Evolutionary conservation across 1,140 invertebrate species (phyloP), one percentile per base, ranked within the genome.

Genomic region (Tetragonula clypearis): DNA sequence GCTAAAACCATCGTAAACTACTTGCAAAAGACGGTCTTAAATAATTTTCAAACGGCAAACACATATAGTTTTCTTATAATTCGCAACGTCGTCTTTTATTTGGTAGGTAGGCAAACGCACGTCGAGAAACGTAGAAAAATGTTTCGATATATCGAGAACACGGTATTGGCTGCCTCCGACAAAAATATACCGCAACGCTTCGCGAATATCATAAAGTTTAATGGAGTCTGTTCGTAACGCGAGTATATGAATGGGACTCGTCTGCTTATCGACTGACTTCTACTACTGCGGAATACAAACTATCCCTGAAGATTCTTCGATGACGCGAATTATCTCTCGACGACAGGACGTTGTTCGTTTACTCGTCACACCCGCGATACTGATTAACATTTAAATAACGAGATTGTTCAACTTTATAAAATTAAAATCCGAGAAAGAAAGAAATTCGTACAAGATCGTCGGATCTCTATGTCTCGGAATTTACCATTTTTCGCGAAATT

Each of bases 281-380:
- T 84, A 84, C 82, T 84, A 84, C 82, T 84, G 82, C 15, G 41
- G 9, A 49, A n/a, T 35, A n/a, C 19, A 56, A 55, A 82, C n/a
- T 60, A 21, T n/a, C 14, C 23, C 21, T 19, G 21, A 15, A 69
- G 6, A 55, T n/a, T 53, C 71, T 21, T 26, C 4, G 23, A 1
- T 55, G 56, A n/a, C 21, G 14, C 6, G 23, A n/a, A 26, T 72
- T 49, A 35, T 8, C 17, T 58, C 60, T 41, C 21, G 15, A 8
- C 5, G 55, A 26, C 12, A 19, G 0, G 21, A 60, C 12, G 23
- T 49, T 1, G 41, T 58, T 56, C 12, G 11, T 56, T 56, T 75
- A 56, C 17, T 19, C 4, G 23, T 71, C 19, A 30, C 21, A 53
- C 23, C 53, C 12, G 41, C 41, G 30, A 26, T 11, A 23, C 49